These are phyloP conservation scores for Melanogrammus aeglefinus DNA, from an alignment of 2,797 vertebrate genomes.

Conservation along the genomic window DNA sequence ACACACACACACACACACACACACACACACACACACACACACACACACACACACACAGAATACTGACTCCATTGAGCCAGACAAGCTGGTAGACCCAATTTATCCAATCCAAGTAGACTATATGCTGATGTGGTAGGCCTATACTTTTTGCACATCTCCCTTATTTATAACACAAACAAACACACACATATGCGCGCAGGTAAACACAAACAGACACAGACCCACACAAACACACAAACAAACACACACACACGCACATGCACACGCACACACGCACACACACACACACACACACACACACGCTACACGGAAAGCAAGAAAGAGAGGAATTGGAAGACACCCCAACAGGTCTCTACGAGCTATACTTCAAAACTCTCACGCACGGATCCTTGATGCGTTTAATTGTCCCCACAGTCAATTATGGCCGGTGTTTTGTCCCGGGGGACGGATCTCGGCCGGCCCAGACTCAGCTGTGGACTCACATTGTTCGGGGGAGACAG, in stretches of 20 bases:
- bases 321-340: background rate
- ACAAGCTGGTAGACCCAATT: background rate
- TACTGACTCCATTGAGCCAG: background rate
- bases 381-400: slow-evolving; percentile 53
- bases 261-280: background rate
- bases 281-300: background rate
- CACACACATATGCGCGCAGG: too few relatives aligned
- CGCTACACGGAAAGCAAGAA: background rate
- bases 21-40: too few relatives aligned
- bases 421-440: slow-evolving; percentile 70
- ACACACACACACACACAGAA: background rate
- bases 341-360: background rate
- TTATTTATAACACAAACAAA: background rate
- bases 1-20: too few relatives aligned
- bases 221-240: background rate
- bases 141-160: background rate
- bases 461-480: slow-evolving; percentile 79
- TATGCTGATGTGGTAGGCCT: too few relatives aligned
- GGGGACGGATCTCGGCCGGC: slow-evolving; percentile 57
- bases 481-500: slow-evolving; percentile 83
- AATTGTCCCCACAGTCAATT: slow-evolving; percentile 81
- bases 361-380: slow-evolving; percentile 6
- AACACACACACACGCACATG: background rate
- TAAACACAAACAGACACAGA: too few relatives aligned
- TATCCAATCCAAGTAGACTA: background rate